These are phyloP conservation scores for Tribolium freemani DNA, from an alignment of 2,888 invertebrate species.

Conservation along the genomic window DNA sequence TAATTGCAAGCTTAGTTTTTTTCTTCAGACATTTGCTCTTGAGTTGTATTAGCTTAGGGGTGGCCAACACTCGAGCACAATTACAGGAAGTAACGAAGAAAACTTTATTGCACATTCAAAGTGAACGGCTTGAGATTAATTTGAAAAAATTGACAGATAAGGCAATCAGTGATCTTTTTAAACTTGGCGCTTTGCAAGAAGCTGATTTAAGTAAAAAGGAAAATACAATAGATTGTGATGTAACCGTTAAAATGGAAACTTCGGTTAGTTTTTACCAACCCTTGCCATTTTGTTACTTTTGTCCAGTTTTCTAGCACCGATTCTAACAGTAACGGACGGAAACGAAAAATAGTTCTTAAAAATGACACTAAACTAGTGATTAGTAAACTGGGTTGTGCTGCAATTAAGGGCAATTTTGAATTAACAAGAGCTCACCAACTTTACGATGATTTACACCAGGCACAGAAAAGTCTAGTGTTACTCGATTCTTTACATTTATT, in stretches of 20 bases:
- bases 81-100: slow-evolving; percentile 72
- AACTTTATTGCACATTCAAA: slow-evolving; percentile 79
- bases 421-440: slow-evolving; percentile 79
- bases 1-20: background rate
- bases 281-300: background rate
- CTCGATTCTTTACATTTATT: slow-evolving; percentile 87
- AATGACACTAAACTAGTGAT: slow-evolving; percentile 66
- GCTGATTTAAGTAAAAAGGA: slow-evolving; percentile 45
- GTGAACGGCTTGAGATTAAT: slow-evolving; percentile 64
- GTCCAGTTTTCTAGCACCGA: background rate
- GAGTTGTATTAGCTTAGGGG: slow-evolving; percentile 77
- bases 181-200: slow-evolving; percentile 67
- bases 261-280: slow-evolving; percentile 31
- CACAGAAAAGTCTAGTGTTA: slow-evolving; percentile 83
- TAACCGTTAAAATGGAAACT: slow-evolving; percentile 60
- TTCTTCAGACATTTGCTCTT: slow-evolving; percentile 72
- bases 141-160: slow-evolving; percentile 67
- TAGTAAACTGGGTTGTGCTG: slow-evolving; percentile 82
- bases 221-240: slow-evolving; percentile 43
- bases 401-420: slow-evolving; percentile 89
- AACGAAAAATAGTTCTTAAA: slow-evolving; percentile 54
- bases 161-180: slow-evolving; percentile 68
- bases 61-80: slow-evolving; percentile 72
- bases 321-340: slow-evolving; percentile 25
- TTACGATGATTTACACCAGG: slow-evolving; percentile 80